Percentiles rank a stretch among this genome's conserved stretches.
Conservation (phyloP, 2,888 invertebrate species). For the Spicauda simplicius region DNA sequence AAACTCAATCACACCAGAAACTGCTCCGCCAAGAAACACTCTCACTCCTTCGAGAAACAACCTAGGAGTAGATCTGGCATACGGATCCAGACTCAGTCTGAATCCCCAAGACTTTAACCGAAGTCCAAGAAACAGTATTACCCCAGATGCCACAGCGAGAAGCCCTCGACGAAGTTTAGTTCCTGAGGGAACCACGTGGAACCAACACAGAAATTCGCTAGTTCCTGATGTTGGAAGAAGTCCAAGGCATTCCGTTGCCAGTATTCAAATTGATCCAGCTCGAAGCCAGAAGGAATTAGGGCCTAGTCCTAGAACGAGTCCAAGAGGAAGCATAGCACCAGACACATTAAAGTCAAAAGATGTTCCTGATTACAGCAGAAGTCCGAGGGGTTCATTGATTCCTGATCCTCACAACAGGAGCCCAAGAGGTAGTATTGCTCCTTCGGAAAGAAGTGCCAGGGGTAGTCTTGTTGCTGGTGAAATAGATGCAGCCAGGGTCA, state of each 20-base stretch:
- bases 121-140: constrained; percentile 78
- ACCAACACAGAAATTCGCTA: constrained; percentile 85
- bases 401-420: constrained; percentile 84
- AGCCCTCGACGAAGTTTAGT: constrained; percentile 86
- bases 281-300: constrained; percentile 78
- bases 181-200: constrained; percentile 83
- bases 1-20: constrained; percentile 87
- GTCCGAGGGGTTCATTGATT: constrained; percentile 86
- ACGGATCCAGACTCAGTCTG: constrained; percentile 83
- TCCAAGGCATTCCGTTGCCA: constrained; percentile 85
- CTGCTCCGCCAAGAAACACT: constrained; percentile 81
- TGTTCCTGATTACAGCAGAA: constrained; percentile 71
- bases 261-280: constrained; percentile 75
- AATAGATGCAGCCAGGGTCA: constrained; percentile 69
- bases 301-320: constrained; percentile 83
- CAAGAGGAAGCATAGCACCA: constrained; percentile 83
- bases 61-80: constrained; percentile 83
- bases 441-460: constrained; percentile 76
- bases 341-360: constrained; percentile 78
- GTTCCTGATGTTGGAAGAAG: constrained; percentile 85
- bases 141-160: constrained; percentile 76
- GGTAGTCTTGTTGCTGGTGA: constrained; percentile 73
- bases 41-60: constrained; percentile 86
- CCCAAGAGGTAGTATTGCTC: constrained; percentile 86
- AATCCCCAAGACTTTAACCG: constrained; percentile 84